Percentiles rank a stretch among this genome's conserved stretches.
These are phyloP conservation scores for Pteruthius melanotis DNA, from an alignment of 2,113 vertebrate genomes.

Conservation along the genomic window DNA sequence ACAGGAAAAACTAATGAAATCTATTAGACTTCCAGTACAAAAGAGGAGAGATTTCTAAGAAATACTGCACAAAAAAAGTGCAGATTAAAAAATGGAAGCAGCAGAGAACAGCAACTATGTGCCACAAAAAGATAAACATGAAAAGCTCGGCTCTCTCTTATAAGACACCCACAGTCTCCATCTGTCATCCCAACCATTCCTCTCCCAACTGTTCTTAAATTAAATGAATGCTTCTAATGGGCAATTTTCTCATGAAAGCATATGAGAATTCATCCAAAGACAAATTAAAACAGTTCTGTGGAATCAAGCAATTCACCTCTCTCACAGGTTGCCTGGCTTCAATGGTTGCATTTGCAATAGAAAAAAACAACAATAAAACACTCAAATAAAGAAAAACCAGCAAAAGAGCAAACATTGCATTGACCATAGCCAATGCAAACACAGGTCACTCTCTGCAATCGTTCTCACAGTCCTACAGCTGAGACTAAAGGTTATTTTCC, in stretches of 20 bases:
- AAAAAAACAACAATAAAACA: neutral
- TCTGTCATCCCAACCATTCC: conserved; percentile 80
- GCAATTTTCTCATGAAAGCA: conserved; percentile 75
- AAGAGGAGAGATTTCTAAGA: conserved; percentile 43
- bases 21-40: conserved; percentile 28
- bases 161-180: conserved; percentile 76
- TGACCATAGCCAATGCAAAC: neutral
- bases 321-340: conserved; percentile 28
- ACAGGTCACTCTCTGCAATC: neutral
- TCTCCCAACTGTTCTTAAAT: conserved; percentile 75
- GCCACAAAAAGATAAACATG: conserved; percentile 55
- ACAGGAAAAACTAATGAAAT: conserved; percentile 54
- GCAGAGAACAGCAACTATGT: neutral
- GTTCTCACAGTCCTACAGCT: neutral
- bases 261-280: conserved; percentile 72
- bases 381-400: neutral
- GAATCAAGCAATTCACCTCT: conserved; percentile 61
- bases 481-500: neutral
- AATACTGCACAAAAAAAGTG: conserved; percentile 43
- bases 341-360: neutral
- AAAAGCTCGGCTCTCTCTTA: conserved; percentile 61
- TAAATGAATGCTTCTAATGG: conserved; percentile 73
- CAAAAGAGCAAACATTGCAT: neutral
- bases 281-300: conserved; percentile 71
- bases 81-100: conserved; percentile 23